Conservation (phyloP, 2,113 vertebrate species). For the Rhombomys opimus region DNA sequence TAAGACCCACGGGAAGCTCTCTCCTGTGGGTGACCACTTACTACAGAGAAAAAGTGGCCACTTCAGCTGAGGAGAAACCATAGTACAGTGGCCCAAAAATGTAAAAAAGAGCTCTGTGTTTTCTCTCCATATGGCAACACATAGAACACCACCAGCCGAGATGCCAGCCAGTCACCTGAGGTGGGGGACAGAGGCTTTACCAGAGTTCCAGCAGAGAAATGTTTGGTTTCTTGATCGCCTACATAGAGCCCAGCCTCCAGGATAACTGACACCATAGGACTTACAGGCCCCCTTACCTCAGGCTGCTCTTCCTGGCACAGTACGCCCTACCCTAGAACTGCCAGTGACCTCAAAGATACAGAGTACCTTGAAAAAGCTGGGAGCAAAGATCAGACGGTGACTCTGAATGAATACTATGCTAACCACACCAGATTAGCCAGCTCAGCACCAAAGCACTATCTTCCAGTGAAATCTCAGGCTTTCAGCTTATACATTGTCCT, state of each 20-base stretch:
- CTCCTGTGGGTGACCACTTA: neutral
- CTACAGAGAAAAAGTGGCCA: neutral
- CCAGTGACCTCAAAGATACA: neutral
- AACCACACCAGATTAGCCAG: no score
- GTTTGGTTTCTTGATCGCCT: no score
- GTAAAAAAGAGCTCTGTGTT: no score
- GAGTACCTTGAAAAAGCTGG: neutral
- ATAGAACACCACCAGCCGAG: neutral
- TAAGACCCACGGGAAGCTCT: neutral
- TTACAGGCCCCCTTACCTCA: neutral
- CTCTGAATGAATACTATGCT: neutral
- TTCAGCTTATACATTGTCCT: rapidly evolving
- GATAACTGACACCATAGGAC: neutral
- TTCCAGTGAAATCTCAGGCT: neutral
- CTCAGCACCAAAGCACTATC: neutral
- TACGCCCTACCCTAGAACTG: rapidly evolving
- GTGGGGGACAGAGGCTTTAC: neutral
- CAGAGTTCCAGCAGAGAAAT: neutral
- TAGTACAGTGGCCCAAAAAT: neutral
- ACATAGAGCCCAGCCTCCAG: neutral
- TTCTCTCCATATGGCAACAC: neutral
- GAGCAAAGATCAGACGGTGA: neutral
- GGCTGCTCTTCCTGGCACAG: neutral
- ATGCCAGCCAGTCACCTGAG: neutral
- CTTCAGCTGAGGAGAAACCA: neutral